A percentile compares a stretch with the other conserved stretches of the same genome.
These are phyloP conservation scores for Paramormyrops kingsleyae DNA, from an alignment of 2,113 vertebrate genomes.

Conservation along the genomic window DNA sequence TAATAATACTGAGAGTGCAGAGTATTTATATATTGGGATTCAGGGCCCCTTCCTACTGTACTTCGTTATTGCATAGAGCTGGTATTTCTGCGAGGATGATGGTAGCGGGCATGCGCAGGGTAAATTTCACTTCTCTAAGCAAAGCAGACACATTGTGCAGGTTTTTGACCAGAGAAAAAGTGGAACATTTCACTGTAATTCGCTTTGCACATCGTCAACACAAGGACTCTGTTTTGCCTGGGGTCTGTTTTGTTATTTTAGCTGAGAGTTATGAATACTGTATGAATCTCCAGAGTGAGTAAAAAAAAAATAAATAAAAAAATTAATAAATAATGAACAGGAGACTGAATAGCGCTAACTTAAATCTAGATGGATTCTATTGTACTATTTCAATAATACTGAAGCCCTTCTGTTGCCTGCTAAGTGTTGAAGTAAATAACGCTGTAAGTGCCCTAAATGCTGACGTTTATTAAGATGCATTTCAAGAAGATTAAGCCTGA, in stretches of 20 bases:
- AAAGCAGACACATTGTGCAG: constrained; percentile 61
- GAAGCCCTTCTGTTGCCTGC: constrained; percentile 34
- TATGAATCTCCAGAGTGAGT: constrained; percentile 58
- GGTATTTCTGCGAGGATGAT: not conserved
- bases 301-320: not conserved
- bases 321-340: constrained; percentile 26
- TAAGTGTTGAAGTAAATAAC: constrained; percentile 33
- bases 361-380: constrained; percentile 59
- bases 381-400: constrained; percentile 45
- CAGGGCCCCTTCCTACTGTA: not conserved
- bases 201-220: constrained; percentile 55
- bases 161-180: constrained; percentile 68
- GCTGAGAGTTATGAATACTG: constrained; percentile 64
- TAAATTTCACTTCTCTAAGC: constrained; percentile 60
- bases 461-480: constrained; percentile 45
- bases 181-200: constrained; percentile 61
- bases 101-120: constrained; percentile 22
- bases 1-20: not conserved
- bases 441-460: constrained; percentile 34
- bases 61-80: not conserved
- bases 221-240: constrained; percentile 68
- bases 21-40: not conserved
- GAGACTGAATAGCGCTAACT: constrained; percentile 51
- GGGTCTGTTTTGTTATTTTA: constrained; percentile 72
- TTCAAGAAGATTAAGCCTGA: constrained; percentile 36